Evolutionary conservation across 2,797 vertebrate genomes (phyloP), one percentile per base, ranked within the genome.

Genomic region (Lerista edwardsae): DNA sequence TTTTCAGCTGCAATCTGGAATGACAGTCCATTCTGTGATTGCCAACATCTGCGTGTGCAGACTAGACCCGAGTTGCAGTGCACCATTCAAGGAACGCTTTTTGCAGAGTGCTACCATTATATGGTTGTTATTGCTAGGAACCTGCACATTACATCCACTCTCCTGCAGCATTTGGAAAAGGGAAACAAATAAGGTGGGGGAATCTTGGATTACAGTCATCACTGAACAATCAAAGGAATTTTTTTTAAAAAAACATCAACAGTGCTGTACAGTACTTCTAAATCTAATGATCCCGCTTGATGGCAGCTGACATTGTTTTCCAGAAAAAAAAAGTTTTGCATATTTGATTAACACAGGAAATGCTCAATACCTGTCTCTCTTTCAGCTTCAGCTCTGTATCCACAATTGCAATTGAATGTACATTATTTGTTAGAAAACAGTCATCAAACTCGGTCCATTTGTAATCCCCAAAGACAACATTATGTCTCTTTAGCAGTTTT

Each of bases 391-490:
- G 93, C 71, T 97, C 97, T 0, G 96, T 92, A 94, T 99, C 99
- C 86, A 97, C 97, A 67, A 99, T 92, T 0, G 97, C 92, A 80
- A 99, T 96, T 0, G 97, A 98, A 47, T 97, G 94, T 69, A 99
- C 97, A 0, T 99, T 95, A 91, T 95, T 98, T 82, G 87, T 90
- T 34, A 99, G 96, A 91, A 99, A 99, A 65, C 95, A 84, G 0
- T 99, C 97, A 69, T 99, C 99, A 88, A 99, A 99, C 69, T 99
- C 97, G 0, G 94, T 97, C 98, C 98, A 99, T 21, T 94, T 97
- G 94, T 97, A 98, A 91, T 98, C 97, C 12, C 98, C 98, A 94
- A 98, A 98, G 8, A 99, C 92, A 0, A 97, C 92, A 55, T 94
- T 96, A 89, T 99, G 98, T 36, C 98, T 96, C 84, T 96, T 97